A percentile compares a stretch with the other conserved stretches of the same genome.
Conservation (phyloP, 1,140 invertebrate species). For the Papilio polyxenes region DNA sequence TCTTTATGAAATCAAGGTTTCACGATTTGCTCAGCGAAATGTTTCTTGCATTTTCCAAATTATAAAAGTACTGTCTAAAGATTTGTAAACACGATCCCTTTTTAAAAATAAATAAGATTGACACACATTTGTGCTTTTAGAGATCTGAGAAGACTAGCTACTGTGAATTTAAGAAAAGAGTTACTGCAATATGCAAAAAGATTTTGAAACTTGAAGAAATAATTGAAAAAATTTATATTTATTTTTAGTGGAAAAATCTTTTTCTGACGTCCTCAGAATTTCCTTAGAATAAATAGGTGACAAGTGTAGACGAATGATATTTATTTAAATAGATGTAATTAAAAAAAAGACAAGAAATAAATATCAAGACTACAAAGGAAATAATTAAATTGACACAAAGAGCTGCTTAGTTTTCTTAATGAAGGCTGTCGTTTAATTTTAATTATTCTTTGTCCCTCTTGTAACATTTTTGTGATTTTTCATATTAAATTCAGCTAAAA, state of each 20-base stretch:
- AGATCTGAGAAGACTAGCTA: neutral
- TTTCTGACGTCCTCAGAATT: too few relatives aligned
- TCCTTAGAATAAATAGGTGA: too few relatives aligned
- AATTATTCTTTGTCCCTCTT: neutral
- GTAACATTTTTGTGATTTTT: neutral
- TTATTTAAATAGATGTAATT: neutral
- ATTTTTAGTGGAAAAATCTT: too few relatives aligned
- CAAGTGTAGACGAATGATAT: neutral
- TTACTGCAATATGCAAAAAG: neutral
- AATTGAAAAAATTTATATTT: too few relatives aligned
- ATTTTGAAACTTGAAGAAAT: neutral
- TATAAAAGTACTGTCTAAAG: neutral
- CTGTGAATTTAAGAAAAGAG: neutral
- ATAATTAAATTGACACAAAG: conserved; percentile 12
- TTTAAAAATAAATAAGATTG: conserved; percentile 13
- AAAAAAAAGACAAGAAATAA: neutral
- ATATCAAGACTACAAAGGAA: neutral
- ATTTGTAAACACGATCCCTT: neutral
- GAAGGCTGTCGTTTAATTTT: conserved; percentile 7
- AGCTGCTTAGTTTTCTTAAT: neutral
- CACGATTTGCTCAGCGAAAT: neutral
- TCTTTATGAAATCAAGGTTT: neutral
- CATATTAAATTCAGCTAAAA: neutral
- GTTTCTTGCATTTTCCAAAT: neutral
- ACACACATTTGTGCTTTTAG: neutral